phyloP scores from a whole-genome alignment of 2,113 vertebrate genomes.

The Ictidomys tridecemlineatus region DNA sequence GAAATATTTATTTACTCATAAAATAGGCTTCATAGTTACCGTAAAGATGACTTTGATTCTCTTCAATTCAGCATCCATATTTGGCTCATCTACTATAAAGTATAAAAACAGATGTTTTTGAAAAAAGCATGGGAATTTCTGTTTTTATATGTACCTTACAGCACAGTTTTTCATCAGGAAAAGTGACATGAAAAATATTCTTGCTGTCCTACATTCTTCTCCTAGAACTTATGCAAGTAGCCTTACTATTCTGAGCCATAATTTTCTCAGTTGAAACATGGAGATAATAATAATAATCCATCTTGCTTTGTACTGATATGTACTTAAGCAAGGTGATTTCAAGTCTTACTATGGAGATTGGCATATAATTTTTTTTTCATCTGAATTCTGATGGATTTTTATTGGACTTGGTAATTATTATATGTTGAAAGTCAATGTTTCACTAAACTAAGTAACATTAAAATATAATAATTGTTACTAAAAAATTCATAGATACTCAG shows the following conservation, averaged over 20 bases:
- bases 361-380: not conserved
- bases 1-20: not conserved
- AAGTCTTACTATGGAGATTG: not conserved
- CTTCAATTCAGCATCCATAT: not conserved
- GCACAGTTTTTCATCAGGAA: not conserved
- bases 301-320: not conserved
- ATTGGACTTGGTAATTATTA: not conserved
- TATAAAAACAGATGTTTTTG: not conserved
- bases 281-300: not conserved
- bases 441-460: conserved; percentile 11
- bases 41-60: conserved; percentile 21
- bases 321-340: not conserved
- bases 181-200: not conserved
- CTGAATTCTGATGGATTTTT: conserved; percentile 20
- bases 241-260: not conserved
- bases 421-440: conserved; percentile 47
- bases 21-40: not conserved
- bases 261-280: not conserved
- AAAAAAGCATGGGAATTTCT: conserved; percentile 26
- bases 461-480: conserved; percentile 38
- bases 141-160: not conserved
- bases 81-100: not conserved
- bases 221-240: not conserved
- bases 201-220: not conserved
- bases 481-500: not conserved